These are phyloP conservation scores for Brachionus asplanchnoidis DNA, from an alignment of 1,140 invertebrate species.

Conservation along the genomic window DNA sequence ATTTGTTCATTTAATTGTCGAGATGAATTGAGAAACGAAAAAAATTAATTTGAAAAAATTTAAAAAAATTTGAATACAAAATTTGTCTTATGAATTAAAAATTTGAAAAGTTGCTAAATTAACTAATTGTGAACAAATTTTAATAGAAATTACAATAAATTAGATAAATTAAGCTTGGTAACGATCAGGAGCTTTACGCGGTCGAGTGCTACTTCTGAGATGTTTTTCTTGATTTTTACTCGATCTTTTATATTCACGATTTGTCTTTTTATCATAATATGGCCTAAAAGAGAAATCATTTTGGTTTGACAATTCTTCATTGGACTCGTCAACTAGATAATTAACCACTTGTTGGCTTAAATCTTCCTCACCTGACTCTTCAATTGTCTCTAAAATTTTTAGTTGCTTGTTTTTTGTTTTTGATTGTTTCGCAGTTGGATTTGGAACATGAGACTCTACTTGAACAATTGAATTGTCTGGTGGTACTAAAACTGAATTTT, in stretches of 20 bases:
- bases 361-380: background rate
- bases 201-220: background rate
- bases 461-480: background rate
- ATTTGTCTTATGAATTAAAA: background rate
- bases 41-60: background rate
- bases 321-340: background rate
- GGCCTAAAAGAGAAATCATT: background rate
- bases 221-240: background rate
- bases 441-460: background rate
- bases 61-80: background rate
- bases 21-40: background rate
- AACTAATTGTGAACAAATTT: no score
- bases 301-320: background rate
- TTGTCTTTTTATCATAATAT: background rate
- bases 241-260: background rate
- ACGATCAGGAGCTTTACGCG: background rate
- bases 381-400: conserved; percentile 10
- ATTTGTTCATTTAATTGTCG: background rate
- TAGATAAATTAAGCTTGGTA: background rate
- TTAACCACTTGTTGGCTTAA: no score
- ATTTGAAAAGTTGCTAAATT: background rate
- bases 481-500: background rate
- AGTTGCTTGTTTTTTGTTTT: background rate
- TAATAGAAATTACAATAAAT: background rate
- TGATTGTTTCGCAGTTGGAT: background rate